A percentile compares a stretch with the other conserved stretches of the same genome.
These are phyloP conservation scores for Crepidodera aurea DNA, from an alignment of 2,888 invertebrate genomes.

Conservation along the genomic window DNA sequence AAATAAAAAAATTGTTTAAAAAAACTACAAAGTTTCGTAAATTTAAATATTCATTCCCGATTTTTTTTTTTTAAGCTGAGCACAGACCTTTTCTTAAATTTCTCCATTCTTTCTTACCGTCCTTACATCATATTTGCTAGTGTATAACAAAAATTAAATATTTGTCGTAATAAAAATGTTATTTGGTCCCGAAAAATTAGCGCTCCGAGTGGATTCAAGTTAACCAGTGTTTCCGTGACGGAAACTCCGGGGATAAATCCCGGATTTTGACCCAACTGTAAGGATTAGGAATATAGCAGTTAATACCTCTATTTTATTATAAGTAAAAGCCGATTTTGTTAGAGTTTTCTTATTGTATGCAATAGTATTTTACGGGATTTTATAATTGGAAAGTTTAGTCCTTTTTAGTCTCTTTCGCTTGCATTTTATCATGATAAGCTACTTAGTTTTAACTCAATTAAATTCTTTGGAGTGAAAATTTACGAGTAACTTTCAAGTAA, in stretches of 20 bases:
- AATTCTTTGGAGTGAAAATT: neutral
- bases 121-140: too few relatives aligned
- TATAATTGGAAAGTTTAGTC: slow-evolving; percentile 11
- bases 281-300: slow-evolving; percentile 17
- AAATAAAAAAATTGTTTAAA: too few relatives aligned
- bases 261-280: neutral
- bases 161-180: neutral
- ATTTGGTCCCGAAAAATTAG: neutral
- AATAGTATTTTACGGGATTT: slow-evolving; percentile 14
- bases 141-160: neutral
- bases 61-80: too few relatives aligned
- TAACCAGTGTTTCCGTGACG: neutral
- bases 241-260: neutral
- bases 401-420: slow-evolving; percentile 2
- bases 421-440: slow-evolving; percentile 22
- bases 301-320: slow-evolving; percentile 26
- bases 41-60: too few relatives aligned
- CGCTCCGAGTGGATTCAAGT: neutral
- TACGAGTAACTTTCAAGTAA: neutral
- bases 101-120: too few relatives aligned
- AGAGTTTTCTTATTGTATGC: slow-evolving; percentile 13
- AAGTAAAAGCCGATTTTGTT: slow-evolving; percentile 14
- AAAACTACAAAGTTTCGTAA: too few relatives aligned
- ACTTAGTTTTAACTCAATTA: slow-evolving; percentile 14
- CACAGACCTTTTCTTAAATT: too few relatives aligned